Evolutionary conservation across 2,113 vertebrate genomes (phyloP), one percentile per base, ranked within the genome.

Genomic region (Sinosuthora webbiana): DNA sequence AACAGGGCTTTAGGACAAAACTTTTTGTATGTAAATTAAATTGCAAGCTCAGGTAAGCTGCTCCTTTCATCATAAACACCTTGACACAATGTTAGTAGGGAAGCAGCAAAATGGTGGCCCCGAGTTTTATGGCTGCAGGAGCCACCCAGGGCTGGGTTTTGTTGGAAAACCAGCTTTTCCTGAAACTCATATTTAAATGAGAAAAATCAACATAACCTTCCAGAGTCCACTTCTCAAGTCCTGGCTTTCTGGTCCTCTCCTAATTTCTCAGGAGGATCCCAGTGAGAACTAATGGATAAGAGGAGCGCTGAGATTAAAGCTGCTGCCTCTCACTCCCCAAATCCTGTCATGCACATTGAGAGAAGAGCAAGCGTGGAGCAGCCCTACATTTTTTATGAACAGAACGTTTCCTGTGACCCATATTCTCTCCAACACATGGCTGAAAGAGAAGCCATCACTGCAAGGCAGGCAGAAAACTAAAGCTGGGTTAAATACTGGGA

Each of bases 401-500:
- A 64, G 31, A 25, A 6, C 4, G 7, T 37, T 73, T 83, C 45
- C 77, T 19, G 25, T 91, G 94, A 90, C 93, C 93, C 93, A 85
- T 11, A 93, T 93, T 87, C 70, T 69, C 91, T 50, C 62, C 68
- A 73, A 47, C 25, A 6, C 35, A 22, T 6, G 30, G 91, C 82
- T 70, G 13, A 30, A 83, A 79, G 91, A 77, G 65, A 70, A 89
- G 73, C 30, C 83, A 55, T 70, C 94, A 83, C 83, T 70, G 71
- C 92, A 77, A 93, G 55, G 60, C 94, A 67, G 75, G 63, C 71
- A 83, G 71, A 59, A 65, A 69, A 47, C 84, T 47, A 55, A 94
- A 95, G 96, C 94, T 91, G 91, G 75, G 93, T 77, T 97, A 95
- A 95, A 95, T 31, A n/a, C 63, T 62, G 78, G 77, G 65, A 89